These are phyloP conservation scores for Lepidocyrtoides sp. DNA, from an alignment of 2,888 invertebrate genomes.

Conservation along the genomic window DNA sequence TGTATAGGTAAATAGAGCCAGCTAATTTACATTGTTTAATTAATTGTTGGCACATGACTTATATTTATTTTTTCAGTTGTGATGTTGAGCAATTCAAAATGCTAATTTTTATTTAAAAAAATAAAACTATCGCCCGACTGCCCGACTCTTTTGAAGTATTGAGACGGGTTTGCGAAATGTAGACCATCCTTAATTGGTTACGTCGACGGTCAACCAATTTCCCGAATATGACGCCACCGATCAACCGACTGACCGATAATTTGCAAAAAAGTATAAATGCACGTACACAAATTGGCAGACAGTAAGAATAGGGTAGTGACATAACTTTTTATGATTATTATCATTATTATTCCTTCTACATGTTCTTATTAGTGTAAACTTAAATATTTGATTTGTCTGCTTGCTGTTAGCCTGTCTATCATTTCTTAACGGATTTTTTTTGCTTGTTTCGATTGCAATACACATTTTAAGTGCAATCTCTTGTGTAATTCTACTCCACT, in stretches of 20 bases:
- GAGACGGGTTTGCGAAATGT: too few relatives aligned
- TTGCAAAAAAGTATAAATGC: not conserved
- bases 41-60: too few relatives aligned
- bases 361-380: not conserved
- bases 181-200: too few relatives aligned
- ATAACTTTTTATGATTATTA: not conserved
- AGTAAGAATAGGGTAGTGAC: not conserved
- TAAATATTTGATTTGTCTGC: slow-evolving; percentile 16
- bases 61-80: too few relatives aligned
- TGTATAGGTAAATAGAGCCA: too few relatives aligned
- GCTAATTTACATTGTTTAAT: too few relatives aligned
- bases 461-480: not conserved
- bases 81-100: too few relatives aligned
- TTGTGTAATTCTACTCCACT: not conserved
- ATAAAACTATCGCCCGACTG: too few relatives aligned
- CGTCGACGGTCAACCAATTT: too few relatives aligned
- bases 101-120: too few relatives aligned
- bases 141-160: too few relatives aligned
- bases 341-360: slow-evolving; percentile 29
- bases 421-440: not conserved
- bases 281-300: not conserved
- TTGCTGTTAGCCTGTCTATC: not conserved
- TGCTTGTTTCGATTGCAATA: not conserved
- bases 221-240: too few relatives aligned
- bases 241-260: not conserved